A percentile compares a stretch with the other conserved stretches of the same genome.
Evolutionary conservation across 2,888 invertebrate species (phyloP).

Genomic region (Torymus tubicola): DNA sequence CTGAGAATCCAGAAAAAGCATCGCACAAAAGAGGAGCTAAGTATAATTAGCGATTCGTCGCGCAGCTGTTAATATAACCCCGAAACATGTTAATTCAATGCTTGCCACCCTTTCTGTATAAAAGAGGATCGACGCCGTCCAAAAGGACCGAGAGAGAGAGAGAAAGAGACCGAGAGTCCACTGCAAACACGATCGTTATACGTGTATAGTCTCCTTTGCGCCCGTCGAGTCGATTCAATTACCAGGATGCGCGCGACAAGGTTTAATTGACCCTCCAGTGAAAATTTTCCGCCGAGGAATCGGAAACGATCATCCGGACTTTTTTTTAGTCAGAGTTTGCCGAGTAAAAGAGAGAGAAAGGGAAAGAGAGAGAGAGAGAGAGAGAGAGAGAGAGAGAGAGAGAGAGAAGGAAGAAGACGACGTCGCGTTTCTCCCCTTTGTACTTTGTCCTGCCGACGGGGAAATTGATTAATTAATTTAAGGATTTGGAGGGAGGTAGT

Average conservation of each 20-base stretch:
- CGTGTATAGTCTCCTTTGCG: neutral
- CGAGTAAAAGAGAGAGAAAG: neutral
- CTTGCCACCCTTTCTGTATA: too few relatives aligned
- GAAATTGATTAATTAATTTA: conserved; percentile 24
- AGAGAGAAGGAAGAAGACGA: neutral
- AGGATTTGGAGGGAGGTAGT: neutral
- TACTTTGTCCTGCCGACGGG: neutral
- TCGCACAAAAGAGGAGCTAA: too few relatives aligned
- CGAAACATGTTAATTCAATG: conserved; percentile 19
- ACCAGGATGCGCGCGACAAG: neutral
- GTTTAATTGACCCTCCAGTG: neutral
- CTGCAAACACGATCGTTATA: conserved; percentile 27
- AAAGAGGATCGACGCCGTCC: too few relatives aligned
- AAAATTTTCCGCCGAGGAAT: neutral
- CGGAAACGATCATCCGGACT: conserved; percentile 2
- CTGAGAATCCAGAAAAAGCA: too few relatives aligned
- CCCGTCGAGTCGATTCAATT: conserved; percentile 28
- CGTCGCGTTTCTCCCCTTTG: neutral
- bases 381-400: conserved; percentile 2
- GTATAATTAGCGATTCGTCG: too few relatives aligned
- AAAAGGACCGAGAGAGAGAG: too few relatives aligned
- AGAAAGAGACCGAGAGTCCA: neutral
- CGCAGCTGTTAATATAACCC: neutral
- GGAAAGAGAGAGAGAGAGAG: neutral
- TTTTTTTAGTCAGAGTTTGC: neutral